Base-by-base conservation (phyloP, 2,797 vertebrate species). In the Pipistrellus kuhlii region DNA sequence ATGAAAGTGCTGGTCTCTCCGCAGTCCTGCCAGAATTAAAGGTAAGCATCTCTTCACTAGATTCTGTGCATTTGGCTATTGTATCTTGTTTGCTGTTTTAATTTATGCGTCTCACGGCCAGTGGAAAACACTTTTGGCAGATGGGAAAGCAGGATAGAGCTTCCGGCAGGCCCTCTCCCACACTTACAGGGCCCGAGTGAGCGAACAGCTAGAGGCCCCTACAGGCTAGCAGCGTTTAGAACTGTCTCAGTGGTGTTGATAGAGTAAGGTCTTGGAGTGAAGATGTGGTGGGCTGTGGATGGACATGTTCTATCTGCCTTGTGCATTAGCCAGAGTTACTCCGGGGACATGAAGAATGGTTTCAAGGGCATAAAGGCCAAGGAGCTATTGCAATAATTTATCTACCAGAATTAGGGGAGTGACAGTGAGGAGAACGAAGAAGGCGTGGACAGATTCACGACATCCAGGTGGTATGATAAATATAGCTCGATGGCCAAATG, bases 351-450 rank as follows among this genome's bases (percentile, higher is more conserved):
- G 84, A 5, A 15, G 6, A 25, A 12, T 5, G 8, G 1, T 13
- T 27, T 73, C 53, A 0, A 35, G 69, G 15, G 12, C 1, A 15
- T 15, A 38, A 73, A 55, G 23, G 68, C 10, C 10, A 38, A 85
- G n/a, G 20, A 91, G 10, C 6, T 30, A 10, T n/a, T 59, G 1
- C 3, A 62, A 1, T 8, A 21, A 0, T 38, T 0, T 15, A 8
- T 27, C 15, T 8, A 0, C 6, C 27, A 71, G 41, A 72, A 8
- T 71, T 68, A 5, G 30, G 38, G 20, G 11, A 46, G 1, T 17
- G 55, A 1, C 18, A 18, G 21, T 38, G 13, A 12, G 14, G 11
- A 9, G 23, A 48, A 23, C 17, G 14, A 90, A 32, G 46, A 35
- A 48, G 9, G 5, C 4, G 3, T 27, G 8, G 17, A 38, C 10